These are phyloP conservation scores for Tinamus major DNA, from an alignment of 2,797 vertebrate species.

Conservation along the genomic window DNA sequence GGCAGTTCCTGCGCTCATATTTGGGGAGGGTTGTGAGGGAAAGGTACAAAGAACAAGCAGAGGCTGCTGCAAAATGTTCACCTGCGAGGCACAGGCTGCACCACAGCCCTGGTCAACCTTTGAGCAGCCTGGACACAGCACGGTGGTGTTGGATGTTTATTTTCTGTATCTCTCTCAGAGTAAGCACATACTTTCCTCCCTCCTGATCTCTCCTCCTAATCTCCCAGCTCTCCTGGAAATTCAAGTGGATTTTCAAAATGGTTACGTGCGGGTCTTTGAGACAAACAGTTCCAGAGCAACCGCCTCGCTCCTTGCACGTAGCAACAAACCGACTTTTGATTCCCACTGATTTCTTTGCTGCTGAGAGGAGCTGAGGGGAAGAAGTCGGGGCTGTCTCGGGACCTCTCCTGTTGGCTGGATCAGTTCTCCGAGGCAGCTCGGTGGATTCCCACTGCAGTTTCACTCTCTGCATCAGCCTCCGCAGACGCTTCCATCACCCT, in stretches of 20 bases:
- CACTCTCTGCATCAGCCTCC: no score
- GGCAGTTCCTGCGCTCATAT: background rate
- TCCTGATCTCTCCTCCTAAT: background rate
- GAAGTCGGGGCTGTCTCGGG: no score
- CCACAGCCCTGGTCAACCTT: background rate
- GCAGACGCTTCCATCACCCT: no score
- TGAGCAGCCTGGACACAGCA: background rate
- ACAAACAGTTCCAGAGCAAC: no score
- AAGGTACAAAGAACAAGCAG: background rate
- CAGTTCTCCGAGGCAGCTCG: no score
- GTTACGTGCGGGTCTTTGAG: background rate
- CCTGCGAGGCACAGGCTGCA: background rate
- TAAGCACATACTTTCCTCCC: background rate
- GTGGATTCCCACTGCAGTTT: no score
- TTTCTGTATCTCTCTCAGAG: background rate
- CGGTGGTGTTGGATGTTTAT: background rate
- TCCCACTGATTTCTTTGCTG: no score
- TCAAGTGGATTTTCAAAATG: background rate
- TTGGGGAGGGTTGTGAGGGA: rapidly evolving
- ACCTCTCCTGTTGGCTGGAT: no score
- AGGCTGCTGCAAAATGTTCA: background rate
- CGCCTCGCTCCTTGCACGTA: background rate
- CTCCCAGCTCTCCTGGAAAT: background rate
- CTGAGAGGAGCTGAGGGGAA: no score
- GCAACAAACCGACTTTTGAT: background rate